phyloP scores from a whole-genome alignment of 2,888 invertebrate species.

The Acheta domesticus region DNA sequence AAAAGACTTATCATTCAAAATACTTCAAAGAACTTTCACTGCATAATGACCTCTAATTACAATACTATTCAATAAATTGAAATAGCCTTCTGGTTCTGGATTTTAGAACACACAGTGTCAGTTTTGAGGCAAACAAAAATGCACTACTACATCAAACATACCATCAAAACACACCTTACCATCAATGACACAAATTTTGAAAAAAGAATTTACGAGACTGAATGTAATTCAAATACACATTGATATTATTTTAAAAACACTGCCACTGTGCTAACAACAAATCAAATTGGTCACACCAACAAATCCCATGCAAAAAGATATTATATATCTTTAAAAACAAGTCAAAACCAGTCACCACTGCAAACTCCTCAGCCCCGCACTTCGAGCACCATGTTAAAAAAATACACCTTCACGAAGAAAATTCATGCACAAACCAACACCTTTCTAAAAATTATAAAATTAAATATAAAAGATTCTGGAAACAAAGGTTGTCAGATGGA shows the following conservation, averaged over 20 bases:
- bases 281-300: not conserved
- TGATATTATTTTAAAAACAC: not conserved
- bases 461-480: not conserved
- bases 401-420: not conserved
- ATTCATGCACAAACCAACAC: slow-evolving; percentile 11
- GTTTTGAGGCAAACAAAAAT: not conserved
- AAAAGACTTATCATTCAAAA: no score
- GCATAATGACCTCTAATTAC: no score
- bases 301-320: slow-evolving; percentile 20
- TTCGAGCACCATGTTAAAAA: slow-evolving; percentile 26
- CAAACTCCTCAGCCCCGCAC: slow-evolving; percentile 11
- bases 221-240: not conserved
- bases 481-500: not conserved
- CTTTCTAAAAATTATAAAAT: not conserved
- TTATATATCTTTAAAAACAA: slow-evolving; percentile 18
- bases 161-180: not conserved
- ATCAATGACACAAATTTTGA: not conserved
- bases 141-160: slow-evolving; percentile 10
- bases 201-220: not conserved
- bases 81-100: not conserved
- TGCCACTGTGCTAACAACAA: slow-evolving; percentile 7
- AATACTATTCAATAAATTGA: no score
- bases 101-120: not conserved
- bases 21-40: no score
- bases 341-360: slow-evolving; percentile 23